Percentiles rank a stretch among this genome's conserved stretches.
Evolutionary conservation across 1,140 invertebrate genomes (phyloP).

Genomic region (Diorhabda sublineata): DNA sequence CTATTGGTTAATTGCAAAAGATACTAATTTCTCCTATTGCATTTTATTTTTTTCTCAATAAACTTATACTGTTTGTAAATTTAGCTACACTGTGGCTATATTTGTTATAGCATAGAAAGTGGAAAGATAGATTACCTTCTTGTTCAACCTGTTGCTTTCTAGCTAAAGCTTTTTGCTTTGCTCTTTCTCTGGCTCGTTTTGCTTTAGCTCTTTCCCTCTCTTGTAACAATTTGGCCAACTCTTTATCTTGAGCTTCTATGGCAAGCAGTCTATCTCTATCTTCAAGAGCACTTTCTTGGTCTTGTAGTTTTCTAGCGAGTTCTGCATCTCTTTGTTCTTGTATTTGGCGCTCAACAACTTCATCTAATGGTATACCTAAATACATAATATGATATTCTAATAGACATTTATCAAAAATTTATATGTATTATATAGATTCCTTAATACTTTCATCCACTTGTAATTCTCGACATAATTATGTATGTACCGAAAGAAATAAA

Average conservation of each 20-base stretch:
- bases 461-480: no score
- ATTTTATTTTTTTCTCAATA: no score
- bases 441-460: no score
- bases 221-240: conserved; percentile 83
- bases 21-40: no score
- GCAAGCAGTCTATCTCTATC: conserved; percentile 69
- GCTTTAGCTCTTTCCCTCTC: conserved; percentile 74
- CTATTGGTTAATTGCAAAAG: no score
- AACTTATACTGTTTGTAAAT: no score
- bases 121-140: conserved; percentile 31
- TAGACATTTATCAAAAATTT: conserved; percentile 9
- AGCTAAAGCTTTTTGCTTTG: conserved; percentile 62
- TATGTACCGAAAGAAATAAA: no score
- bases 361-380: conserved; percentile 49
- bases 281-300: conserved; percentile 56
- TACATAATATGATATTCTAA: conserved; percentile 48
- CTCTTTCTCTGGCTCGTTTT: conserved; percentile 61
- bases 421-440: no score
- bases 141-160: conserved; percentile 54
- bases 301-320: conserved; percentile 55
- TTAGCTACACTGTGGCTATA: no score
- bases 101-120: background rate
- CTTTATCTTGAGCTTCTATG: conserved; percentile 88
- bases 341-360: conserved; percentile 53
- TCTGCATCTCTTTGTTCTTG: conserved; percentile 61